Conservation (phyloP, 1,140 invertebrate species). For the Eurosta solidaginis region DNA sequence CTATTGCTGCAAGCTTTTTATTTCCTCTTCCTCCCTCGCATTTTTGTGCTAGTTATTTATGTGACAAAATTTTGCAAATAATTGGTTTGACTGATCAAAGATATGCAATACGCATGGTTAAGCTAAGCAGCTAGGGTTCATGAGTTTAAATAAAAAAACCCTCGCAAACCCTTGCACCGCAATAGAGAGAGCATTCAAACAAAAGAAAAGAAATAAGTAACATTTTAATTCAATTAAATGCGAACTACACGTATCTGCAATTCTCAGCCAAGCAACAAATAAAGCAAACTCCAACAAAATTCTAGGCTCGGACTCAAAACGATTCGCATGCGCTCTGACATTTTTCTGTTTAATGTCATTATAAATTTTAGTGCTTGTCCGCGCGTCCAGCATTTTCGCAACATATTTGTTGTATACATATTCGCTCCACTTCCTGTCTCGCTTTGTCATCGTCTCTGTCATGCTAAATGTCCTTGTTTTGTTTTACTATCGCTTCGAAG, state of each 20-base stretch:
- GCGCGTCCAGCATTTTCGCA: neutral
- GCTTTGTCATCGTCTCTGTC: constrained; percentile 15
- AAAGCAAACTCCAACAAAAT: neutral
- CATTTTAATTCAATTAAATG: constrained; percentile 60
- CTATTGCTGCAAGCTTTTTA: neutral
- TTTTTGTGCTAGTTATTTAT: constrained; percentile 55
- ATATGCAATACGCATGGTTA: constrained; percentile 40
- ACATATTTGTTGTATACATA: neutral
- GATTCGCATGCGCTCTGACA: constrained; percentile 24
- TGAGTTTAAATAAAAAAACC: neutral
- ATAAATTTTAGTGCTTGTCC: constrained; percentile 6
- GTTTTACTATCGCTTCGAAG: neutral
- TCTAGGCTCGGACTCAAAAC: constrained; percentile 22
- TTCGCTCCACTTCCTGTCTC: neutral
- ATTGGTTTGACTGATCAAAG: constrained; percentile 61
- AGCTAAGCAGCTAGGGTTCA: neutral
- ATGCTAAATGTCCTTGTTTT: neutral
- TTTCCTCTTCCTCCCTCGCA: neutral
- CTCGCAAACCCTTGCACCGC: neutral
- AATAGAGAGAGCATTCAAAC: too few relatives aligned
- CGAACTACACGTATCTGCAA: constrained; percentile 41
- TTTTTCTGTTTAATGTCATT: constrained; percentile 27
- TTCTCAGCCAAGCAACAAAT: neutral
- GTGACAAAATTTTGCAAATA: constrained; percentile 61
- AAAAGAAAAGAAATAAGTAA: constrained; percentile 27